phyloP scores from a whole-genome alignment of 2,113 vertebrate genomes.

The Elanoides forficatus region DNA sequence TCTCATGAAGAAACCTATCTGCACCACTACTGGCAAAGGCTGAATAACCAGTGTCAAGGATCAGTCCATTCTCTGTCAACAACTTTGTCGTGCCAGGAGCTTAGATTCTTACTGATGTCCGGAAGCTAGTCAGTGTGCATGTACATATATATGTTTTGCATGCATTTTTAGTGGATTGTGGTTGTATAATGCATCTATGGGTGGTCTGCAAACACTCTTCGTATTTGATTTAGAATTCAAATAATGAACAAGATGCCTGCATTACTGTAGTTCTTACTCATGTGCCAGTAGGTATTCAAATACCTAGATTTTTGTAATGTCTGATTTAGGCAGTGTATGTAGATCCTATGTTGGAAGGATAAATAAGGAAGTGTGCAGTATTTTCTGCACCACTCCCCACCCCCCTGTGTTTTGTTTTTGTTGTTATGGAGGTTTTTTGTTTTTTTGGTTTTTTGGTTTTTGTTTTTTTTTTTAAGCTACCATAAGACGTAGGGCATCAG shows the following conservation, averaged over 20 bases:
- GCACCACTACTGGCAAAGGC: fast-evolving
- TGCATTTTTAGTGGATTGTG: not conserved
- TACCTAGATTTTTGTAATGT: not conserved
- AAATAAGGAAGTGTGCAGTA: not conserved
- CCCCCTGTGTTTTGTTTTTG: no score
- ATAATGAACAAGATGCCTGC: not conserved
- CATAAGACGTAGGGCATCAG: not conserved
- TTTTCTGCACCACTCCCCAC: not conserved
- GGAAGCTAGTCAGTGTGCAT: not conserved
- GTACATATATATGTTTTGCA: fast-evolving
- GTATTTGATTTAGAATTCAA: not conserved
- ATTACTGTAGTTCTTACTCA: not conserved
- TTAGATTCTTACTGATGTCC: not conserved
- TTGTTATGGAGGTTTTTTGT: no score
- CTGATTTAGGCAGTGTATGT: not conserved
- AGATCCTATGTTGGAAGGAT: not conserved
- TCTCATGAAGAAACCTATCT: not conserved
- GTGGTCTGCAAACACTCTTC: not conserved
- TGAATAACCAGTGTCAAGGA: not conserved
- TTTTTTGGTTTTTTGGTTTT: no score
- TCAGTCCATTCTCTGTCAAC: not conserved
- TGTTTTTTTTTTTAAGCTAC: not conserved
- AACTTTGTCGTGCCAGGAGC: not conserved
- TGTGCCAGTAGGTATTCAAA: not conserved
- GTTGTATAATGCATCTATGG: not conserved